These are phyloP conservation scores for Phainopepla nitens DNA, from an alignment of 2,113 vertebrate genomes.

Conservation along the genomic window DNA sequence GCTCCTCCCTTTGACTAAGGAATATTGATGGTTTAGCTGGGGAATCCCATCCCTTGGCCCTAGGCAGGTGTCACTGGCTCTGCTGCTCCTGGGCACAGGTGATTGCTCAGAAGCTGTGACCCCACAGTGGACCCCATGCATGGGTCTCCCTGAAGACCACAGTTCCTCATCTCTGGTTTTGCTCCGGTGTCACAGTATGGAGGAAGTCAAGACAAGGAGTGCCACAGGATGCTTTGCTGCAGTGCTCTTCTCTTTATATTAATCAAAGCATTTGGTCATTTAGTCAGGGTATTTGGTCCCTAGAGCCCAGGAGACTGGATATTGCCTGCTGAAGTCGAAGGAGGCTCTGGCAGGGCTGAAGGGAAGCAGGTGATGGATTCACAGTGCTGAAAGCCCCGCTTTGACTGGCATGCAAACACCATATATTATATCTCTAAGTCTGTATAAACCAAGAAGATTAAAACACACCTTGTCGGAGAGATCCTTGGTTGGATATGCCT, in stretches of 20 bases:
- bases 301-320: neutral
- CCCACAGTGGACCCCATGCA: neutral
- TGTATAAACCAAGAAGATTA: constrained; percentile 5
- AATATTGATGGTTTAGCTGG: neutral
- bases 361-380: neutral
- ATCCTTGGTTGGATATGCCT: neutral
- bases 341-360: neutral
- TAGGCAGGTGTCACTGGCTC: neutral
- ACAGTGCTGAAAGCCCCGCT: neutral
- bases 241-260: neutral
- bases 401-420: neutral
- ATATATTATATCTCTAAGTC: neutral
- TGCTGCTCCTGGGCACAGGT: neutral
- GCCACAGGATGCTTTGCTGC: neutral
- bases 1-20: neutral
- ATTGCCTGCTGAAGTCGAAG: neutral
- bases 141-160: neutral
- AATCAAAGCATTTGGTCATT: too few species aligned
- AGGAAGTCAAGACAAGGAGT: neutral
- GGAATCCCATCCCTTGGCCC: neutral
- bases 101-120: neutral
- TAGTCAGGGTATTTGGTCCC: neutral
- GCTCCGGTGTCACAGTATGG: neutral
- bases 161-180: neutral
- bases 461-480: neutral